Evolutionary conservation across 2,888 invertebrate species (phyloP), one percentile per base, ranked within the genome.

Genomic region (Leucophenga montana): DNA sequence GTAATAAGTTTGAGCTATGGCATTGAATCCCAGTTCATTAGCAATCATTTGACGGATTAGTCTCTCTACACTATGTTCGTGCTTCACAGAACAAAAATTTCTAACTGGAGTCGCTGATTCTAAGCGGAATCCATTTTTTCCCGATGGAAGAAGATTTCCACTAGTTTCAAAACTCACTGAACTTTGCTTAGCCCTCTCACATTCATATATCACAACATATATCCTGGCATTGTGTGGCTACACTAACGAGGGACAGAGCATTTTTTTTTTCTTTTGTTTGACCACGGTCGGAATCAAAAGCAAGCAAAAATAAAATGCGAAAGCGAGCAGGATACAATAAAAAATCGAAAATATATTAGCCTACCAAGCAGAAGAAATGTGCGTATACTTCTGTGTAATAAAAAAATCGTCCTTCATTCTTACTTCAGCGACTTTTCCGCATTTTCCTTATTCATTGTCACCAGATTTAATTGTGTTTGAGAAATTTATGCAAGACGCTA

Each of bases 391-490:
- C 1, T 39, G n/a, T 11, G 6, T 6, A 50, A 50, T 11, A 50
- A 50, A 50, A 50, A 8, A 39, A 39, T 8, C 11, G 27, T 39
- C 39, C 11, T 39, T 33, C 9, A 31, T 31, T 57, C n/a, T 31
- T n/a, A 8, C 48, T 65, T 65, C n/a, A 46, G 46, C 31, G 18
- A 22, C n/a, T 14, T 50, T 66, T 53, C 33, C 31, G 9, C 57
- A 16, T 5, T 22, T 3, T n/a, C 9, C 16, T 18, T n/a, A 31
- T 61, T 44, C 61, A 44, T 61, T 61, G 61, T 61, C 61, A 61
- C 61, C 14, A 33, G 53, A 53, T 67, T 77, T 81, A 79, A 75
- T 76, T 78, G 75, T 73, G 71, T 68, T 61, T 44, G 44, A 16
- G 13, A 39, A 61, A 61, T 61, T 61, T 61, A 61, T 61, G 44